Evolutionary conservation across 2,113 vertebrate genomes (phyloP), one percentile per base, ranked within the genome.

Genomic region (Lepidothrix coronata): DNA sequence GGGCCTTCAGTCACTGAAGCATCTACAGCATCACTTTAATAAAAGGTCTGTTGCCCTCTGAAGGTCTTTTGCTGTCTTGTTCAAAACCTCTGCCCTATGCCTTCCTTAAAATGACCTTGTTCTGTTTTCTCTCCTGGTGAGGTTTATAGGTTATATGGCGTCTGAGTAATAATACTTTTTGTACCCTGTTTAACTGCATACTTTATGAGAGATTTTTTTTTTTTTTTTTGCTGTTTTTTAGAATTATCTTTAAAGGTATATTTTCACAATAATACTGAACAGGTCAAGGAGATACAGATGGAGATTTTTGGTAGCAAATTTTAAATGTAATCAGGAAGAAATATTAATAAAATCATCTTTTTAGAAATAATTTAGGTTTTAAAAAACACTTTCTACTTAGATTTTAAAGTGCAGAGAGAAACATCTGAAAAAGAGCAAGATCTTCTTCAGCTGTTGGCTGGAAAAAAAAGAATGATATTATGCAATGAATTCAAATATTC

Each of bases 401-500:
- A 74, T 78, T 48, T 66, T 78, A 55, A 37, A 61, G 8, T 51
- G 33, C 31, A 85, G 23, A 87, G 18, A 81, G 15, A 88, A 63
- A 59, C 3, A 15, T 1, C 22, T 51, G 13, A 49, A 93, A 91
- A 96, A 79, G 8, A 81, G 4, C 7, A 97, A 61, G n/a, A 63
- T 54, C 22, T 87, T 63, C 17, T 91, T 91, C 51, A 54, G 28
- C 22, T 86, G 59, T 55, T 13, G 30, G 31, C 31, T 67, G 44
- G 8, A 78, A 96, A 49, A 41, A 43, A 74, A 94, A 89, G 21
- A 84, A 71, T 46, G 5, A 35, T 52, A 89, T 79, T 96, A 95
- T 78, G 21, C 43, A 74, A 89, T 82, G 48, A 91, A 90, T 91
- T 95, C 24, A 93, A 84, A 78, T 94, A 92, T 95, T 92, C 7